phyloP scores from a whole-genome alignment of 2,797 vertebrate genomes.

The Malacoraja senta region DNA sequence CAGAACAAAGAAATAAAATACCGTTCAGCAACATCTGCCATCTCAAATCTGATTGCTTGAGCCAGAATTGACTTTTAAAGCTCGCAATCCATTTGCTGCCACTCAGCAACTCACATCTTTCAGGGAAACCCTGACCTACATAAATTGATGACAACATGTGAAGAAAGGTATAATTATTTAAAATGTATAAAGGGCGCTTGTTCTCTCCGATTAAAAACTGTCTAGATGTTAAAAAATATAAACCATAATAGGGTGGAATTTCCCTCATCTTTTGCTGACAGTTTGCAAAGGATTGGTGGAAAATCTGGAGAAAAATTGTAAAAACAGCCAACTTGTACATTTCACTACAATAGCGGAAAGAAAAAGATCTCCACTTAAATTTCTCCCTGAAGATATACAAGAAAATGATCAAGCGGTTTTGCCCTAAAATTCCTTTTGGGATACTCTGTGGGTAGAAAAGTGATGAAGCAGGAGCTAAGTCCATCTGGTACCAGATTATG shows the following conservation, averaged over 20 bases:
- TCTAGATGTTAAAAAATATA: not conserved
- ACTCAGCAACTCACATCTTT: not conserved
- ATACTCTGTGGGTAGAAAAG: not conserved
- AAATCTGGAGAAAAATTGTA: not conserved
- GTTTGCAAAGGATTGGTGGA: not conserved
- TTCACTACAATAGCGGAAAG: not conserved
- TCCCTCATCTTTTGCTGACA: not conserved
- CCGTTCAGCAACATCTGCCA: not conserved
- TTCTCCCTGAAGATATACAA: not conserved
- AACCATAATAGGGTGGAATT: not conserved
- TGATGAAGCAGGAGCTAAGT: not conserved
- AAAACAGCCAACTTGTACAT: not conserved
- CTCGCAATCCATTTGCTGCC: not conserved
- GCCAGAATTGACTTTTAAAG: not conserved
- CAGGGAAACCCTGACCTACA: constrained; percentile 16
- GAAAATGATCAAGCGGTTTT: not conserved
- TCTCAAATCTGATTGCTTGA: not conserved
- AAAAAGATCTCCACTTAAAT: not conserved
- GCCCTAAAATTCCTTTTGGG: not conserved
- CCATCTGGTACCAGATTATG: not conserved
- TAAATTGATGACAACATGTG: not conserved
- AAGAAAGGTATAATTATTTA: not conserved
- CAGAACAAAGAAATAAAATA: not conserved
- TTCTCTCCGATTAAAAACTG: not conserved
- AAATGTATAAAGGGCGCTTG: not conserved